Percentiles rank a stretch among this genome's conserved stretches.
These are phyloP conservation scores for Copidosoma aretas DNA, from an alignment of 2,888 invertebrate genomes.

Conservation along the genomic window DNA sequence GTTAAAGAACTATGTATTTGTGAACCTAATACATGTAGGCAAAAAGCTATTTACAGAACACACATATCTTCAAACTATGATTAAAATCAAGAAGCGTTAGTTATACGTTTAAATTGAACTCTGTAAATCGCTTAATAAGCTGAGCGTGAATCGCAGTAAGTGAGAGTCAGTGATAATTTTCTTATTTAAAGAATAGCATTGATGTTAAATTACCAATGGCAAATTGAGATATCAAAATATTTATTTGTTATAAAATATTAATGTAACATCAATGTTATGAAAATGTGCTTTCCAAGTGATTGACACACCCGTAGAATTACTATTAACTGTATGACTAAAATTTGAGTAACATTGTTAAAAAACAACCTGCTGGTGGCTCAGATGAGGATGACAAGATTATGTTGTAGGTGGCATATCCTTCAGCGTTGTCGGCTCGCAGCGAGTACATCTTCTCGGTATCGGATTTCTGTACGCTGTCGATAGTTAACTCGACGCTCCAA, in stretches of 20 bases:
- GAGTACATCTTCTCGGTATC: constrained; percentile 78
- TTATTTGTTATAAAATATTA: neutral
- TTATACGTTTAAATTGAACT: too few relatives aligned
- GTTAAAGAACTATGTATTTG: too few relatives aligned
- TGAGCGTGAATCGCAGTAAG: constrained; percentile 26
- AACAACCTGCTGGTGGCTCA: constrained; percentile 67
- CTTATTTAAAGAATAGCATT: constrained; percentile 5
- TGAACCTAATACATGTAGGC: too few relatives aligned
- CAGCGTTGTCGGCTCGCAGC: constrained; percentile 73
- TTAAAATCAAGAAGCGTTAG: too few relatives aligned
- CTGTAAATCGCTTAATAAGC: neutral
- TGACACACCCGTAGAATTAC: neutral
- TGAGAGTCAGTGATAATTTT: constrained; percentile 25
- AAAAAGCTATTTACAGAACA: too few relatives aligned
- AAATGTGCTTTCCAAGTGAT: constrained; percentile 15
- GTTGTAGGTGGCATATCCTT: constrained; percentile 71
- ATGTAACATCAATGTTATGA: constrained; percentile 9
- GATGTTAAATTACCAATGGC: constrained; percentile 30
- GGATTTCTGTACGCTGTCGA: constrained; percentile 74
- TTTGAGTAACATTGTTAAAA: neutral
- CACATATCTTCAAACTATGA: too few relatives aligned
- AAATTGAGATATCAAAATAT: neutral
- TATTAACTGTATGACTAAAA: neutral
- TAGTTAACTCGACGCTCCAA: constrained; percentile 73
- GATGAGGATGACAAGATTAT: constrained; percentile 74